Evolutionary conservation across 2,888 invertebrate species (phyloP).

Genomic region (Pherbina coryleti): DNA sequence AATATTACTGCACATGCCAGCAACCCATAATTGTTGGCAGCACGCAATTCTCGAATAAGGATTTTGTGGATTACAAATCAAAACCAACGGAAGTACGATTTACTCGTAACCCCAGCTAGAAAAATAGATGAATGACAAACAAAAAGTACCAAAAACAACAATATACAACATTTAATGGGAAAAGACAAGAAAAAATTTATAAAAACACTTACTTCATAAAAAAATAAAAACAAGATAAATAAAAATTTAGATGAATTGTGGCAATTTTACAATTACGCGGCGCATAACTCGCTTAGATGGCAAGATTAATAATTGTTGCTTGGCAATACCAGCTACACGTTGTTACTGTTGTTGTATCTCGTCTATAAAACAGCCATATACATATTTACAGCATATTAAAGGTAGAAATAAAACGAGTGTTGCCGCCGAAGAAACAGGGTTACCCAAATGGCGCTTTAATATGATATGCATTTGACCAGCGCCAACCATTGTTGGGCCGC

Average conservation of each 20-base stretch:
- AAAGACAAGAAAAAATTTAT: background rate
- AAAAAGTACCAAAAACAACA: background rate
- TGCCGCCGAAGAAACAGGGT: background rate
- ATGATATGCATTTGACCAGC: conserved; percentile 14
- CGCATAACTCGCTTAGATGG: conserved; percentile 7
- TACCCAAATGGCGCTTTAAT: conserved; percentile 26
- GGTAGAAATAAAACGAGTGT: background rate
- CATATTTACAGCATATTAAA: background rate
- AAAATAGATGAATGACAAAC: background rate
- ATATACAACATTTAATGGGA: background rate
- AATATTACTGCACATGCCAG: background rate
- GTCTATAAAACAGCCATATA: conserved; percentile 7
- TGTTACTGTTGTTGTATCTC: background rate
- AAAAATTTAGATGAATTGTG: conserved; percentile 11
- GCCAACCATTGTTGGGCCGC: background rate
- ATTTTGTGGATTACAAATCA: conserved; percentile 34
- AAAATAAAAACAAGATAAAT: background rate
- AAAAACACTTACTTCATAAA: background rate
- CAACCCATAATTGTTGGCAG: conserved; percentile 26
- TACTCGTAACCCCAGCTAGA: background rate
- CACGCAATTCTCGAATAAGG: conserved; percentile 44
- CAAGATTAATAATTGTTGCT: conserved; percentile 17
- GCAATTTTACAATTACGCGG: conserved; percentile 25
- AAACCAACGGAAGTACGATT: conserved; percentile 36
- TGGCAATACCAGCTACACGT: background rate